phyloP scores from a whole-genome alignment of 2,797 vertebrate genomes.

The Rhinatrema bivittatum region DNA sequence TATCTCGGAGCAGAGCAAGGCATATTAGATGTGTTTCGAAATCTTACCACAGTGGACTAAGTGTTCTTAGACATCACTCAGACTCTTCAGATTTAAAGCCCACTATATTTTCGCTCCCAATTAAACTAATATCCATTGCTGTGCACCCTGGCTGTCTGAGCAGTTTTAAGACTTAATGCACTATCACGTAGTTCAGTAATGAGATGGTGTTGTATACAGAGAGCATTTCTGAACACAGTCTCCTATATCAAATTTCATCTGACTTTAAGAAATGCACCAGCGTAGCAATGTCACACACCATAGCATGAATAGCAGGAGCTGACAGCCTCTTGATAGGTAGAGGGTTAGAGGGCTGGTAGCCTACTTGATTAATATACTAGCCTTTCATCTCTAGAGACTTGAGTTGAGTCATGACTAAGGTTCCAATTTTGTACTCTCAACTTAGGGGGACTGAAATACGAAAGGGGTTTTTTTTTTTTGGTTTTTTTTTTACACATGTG shows the following conservation, averaged over 20 bases:
- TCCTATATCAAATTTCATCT: slow-evolving; percentile 51
- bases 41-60: slow-evolving; percentile 21
- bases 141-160: slow-evolving; percentile 45
- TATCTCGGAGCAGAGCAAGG: slow-evolving; percentile 13
- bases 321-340: no score
- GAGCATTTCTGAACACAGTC: slow-evolving; percentile 45
- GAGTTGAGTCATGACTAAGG: no score
- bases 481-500: no score
- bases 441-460: no score
- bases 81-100: slow-evolving; percentile 48
- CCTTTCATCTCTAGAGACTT: no score
- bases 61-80: slow-evolving; percentile 6
- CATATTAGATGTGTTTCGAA: slow-evolving; percentile 36
- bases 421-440: no score
- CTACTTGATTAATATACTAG: no score
- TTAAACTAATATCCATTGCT: slow-evolving; percentile 51
- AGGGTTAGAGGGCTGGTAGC: no score
- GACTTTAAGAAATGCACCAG: slow-evolving; percentile 39
- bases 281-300: no score
- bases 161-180: slow-evolving; percentile 49
- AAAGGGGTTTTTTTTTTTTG: no score
- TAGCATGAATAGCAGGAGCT: no score
- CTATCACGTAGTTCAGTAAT: slow-evolving; percentile 41
- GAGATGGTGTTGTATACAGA: slow-evolving; percentile 48
- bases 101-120: slow-evolving; percentile 42